Base-by-base conservation (phyloP, 2,113 vertebrate genomes). In the Aspiorhynchus laticeps region DNA sequence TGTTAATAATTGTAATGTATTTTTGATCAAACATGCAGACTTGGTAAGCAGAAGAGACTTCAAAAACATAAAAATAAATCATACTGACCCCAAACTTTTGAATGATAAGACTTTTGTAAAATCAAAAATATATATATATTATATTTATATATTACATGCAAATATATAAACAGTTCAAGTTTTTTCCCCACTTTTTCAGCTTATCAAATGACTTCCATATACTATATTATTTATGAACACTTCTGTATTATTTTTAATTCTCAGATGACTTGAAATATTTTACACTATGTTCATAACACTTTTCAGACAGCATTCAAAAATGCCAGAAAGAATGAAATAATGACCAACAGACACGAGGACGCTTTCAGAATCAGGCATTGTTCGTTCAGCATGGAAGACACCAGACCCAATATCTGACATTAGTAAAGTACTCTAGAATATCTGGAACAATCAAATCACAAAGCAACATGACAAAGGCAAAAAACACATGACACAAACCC, bases 371-470 rank as follows among this genome's bases (percentile, higher is more conserved):
- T 86, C 80, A 87, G 85, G 85, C 85, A 69, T 85, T 87, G 76
- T 90, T 88, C 75, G 86, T 76, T 85, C 26, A 88, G 88, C 74
- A 86, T 87, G 89, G 87, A 90, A 90, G 87, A 88, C 87, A 88
- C 82, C 80, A 83, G 85, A 83, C 83, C 86, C 53, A 90, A 81
- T 48, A 86, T 87, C 74, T 83, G 78, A 90, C 80, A 84, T 86
- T 81, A 87, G 84, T 86, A 88, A 76, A 87, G 80, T 88, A 78
- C 80, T 86, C 73, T 82, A 83, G 73, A 75, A 78, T 85, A 76
- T 17, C 48, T 48, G 46, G 46, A 48, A 51, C 48, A 51, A 14
- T 85, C 78, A 82, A 85, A 85, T 82, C 84, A 89, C 86, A 85
- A 87, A 87, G 80, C 53, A 88, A 76, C 85, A 76, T 85, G 26